These are phyloP conservation scores for Crocidura indochinensis DNA, from an alignment of 2,797 vertebrate species.

Conservation along the genomic window DNA sequence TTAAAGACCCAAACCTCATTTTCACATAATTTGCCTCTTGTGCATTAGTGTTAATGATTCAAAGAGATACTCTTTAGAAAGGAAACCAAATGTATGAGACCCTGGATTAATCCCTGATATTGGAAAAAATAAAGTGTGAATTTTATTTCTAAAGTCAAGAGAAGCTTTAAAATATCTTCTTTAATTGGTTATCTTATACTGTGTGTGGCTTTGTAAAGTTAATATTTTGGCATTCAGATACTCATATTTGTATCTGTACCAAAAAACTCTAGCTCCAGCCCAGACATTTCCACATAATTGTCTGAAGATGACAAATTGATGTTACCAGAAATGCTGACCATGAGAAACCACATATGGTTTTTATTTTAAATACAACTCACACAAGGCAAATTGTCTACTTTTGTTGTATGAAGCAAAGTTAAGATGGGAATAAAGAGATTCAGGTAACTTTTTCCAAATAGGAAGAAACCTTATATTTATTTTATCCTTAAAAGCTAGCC, in stretches of 20 bases:
- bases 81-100: background rate
- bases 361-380: background rate
- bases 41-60: slow-evolving; percentile 55
- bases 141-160: slow-evolving; percentile 63
- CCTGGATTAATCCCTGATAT: too few species aligned
- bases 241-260: background rate
- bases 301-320: background rate
- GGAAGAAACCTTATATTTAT: slow-evolving; percentile 74
- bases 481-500: slow-evolving; percentile 85
- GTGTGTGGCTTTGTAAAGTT: slow-evolving; percentile 32
- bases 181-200: background rate
- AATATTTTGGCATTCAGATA: slow-evolving; percentile 10
- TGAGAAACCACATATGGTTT: accelerated
- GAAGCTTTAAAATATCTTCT: background rate
- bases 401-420: slow-evolving; percentile 40
- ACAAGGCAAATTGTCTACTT: background rate
- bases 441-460: background rate
- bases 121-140: background rate
- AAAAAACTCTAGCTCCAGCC: background rate
- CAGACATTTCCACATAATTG: background rate
- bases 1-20: slow-evolving; percentile 76
- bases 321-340: background rate
- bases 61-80: slow-evolving; percentile 58
- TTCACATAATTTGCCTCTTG: slow-evolving; percentile 54
- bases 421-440: slow-evolving; percentile 55